Evolutionary conservation across 2,797 vertebrate genomes (phyloP).

Genomic region (Semaprochilodus insignis): DNA sequence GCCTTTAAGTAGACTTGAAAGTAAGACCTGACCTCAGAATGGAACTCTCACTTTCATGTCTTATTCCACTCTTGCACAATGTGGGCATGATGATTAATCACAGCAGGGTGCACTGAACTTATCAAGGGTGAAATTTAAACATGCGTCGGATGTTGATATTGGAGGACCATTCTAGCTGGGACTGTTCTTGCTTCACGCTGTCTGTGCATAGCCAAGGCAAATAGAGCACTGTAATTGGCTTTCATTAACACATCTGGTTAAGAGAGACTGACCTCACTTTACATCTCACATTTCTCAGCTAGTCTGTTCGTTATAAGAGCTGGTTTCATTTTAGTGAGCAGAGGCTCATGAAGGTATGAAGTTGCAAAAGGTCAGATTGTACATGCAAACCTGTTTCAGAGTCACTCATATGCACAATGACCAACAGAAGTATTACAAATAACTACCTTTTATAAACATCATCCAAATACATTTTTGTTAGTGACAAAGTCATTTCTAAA

Average conservation of each 20-base stretch:
- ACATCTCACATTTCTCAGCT: conserved; percentile 3
- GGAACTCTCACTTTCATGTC: neutral
- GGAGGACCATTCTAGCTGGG: conserved; percentile 12
- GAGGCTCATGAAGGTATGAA: neutral
- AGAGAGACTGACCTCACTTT: conserved; percentile 13
- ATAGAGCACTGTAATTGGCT: conserved; percentile 16
- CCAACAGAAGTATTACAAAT: too few species aligned
- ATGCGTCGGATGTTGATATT: conserved; percentile 6
- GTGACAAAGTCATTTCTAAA: neutral
- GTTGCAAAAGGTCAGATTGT: neutral
- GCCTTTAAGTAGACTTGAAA: neutral
- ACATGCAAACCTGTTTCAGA: too few species aligned
- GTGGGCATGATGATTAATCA: neutral
- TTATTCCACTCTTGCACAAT: neutral
- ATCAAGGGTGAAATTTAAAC: neutral
- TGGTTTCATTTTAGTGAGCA: neutral
- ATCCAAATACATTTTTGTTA: neutral
- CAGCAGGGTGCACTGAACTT: neutral
- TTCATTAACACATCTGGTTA: conserved; percentile 28
- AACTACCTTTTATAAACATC: too few species aligned
- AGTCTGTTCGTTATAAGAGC: conserved; percentile 27
- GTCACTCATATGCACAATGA: too few species aligned
- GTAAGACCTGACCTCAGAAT: neutral
- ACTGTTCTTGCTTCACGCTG: neutral
- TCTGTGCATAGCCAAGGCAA: neutral